Base-by-base conservation (phyloP, 2,797 vertebrate species). In the Bradypus variegatus region DNA sequence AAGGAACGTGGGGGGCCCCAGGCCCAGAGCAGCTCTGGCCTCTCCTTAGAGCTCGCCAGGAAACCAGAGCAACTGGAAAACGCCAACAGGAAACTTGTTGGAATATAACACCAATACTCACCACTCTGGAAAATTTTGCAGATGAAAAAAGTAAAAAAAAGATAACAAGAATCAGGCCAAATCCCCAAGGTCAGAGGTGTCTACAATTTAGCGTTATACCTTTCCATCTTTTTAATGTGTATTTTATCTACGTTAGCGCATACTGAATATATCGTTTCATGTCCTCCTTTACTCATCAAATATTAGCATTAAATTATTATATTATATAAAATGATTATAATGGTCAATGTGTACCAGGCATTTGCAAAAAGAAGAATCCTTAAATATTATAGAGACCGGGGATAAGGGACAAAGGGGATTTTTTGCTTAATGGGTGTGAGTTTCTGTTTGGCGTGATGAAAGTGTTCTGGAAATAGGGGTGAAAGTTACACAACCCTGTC, bases 171-270 rank as follows among this genome's bases (percentile, higher is more conserved):
- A 29, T 8, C 75, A 19, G 53, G 19, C 55, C 55, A 29, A 53
- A 45, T 29, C 16, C 16, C 84, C n/a, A 64, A 80, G 29, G 12
- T 12, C 21, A 55, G 58, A 55, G 67, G 86, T 7, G 8, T 6
- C 45, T n/a, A 31, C n/a, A 23, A 0, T n/a, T 11, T 31, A 58
- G 31, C 58, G 23, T 62, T 18, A 3, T 0, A 6, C 16, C 45
- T 73, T 27, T 8, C 69, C 58, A 31, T 10, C 67, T 21, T 41
- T 41, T 72, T 36, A 9, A 2, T 62, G 36, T 12, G 12, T 62
- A 33, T 69, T 25, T 36, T 11, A 6, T 1, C 1, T 36, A 7
- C 31, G 27, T 13, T 19, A 14, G n/a, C 38, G 83, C 31, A 2
- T 36, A 14, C 18, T 2, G 53, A 50, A 50, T 36, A 16, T 2